Conservation (phyloP, 2,888 invertebrate genomes). For the Eurytoma adleriae region DNA sequence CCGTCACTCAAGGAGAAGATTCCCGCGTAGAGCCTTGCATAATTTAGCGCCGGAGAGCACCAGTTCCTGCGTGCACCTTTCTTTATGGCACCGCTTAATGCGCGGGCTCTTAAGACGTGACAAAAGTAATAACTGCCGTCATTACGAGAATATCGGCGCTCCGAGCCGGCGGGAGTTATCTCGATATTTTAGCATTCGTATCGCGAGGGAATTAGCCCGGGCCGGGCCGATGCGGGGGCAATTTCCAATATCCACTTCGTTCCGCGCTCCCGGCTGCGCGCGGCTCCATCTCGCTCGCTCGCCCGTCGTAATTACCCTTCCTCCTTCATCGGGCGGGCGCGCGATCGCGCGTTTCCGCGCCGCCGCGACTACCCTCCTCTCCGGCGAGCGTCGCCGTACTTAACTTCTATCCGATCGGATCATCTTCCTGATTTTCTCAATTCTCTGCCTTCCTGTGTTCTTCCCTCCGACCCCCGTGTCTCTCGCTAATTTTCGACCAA, state of each 20-base stretch:
- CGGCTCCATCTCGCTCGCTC: conserved; percentile 39
- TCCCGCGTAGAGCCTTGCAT: too few species aligned
- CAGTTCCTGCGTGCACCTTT: neutral
- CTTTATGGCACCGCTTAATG: conserved; percentile 22
- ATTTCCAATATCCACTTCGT: conserved; percentile 66
- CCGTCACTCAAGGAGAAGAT: too few species aligned
- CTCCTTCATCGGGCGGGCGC: conserved; percentile 38
- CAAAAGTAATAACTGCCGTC: conserved; percentile 57
- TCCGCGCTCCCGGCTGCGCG: conserved; percentile 59
- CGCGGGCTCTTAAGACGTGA: conserved; percentile 59
- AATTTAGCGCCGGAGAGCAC: too few species aligned
- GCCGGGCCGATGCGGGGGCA: conserved; percentile 53
- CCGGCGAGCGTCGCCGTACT: conserved; percentile 28
- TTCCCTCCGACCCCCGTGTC: conserved; percentile 26
- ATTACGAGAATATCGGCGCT: conserved; percentile 14
- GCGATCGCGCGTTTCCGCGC: neutral
- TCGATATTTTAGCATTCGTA: conserved; percentile 63
- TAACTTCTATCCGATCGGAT: conserved; percentile 55
- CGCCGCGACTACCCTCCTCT: neutral
- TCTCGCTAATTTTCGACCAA: conserved; percentile 46
- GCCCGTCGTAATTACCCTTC: conserved; percentile 54
- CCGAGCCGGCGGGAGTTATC: conserved; percentile 50
- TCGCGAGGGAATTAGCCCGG: conserved; percentile 59
- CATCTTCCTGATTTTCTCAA: conserved; percentile 54
- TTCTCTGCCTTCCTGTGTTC: conserved; percentile 46